Evolutionary conservation across 2,113 vertebrate genomes (phyloP).

Genomic region (Empidonax traillii): DNA sequence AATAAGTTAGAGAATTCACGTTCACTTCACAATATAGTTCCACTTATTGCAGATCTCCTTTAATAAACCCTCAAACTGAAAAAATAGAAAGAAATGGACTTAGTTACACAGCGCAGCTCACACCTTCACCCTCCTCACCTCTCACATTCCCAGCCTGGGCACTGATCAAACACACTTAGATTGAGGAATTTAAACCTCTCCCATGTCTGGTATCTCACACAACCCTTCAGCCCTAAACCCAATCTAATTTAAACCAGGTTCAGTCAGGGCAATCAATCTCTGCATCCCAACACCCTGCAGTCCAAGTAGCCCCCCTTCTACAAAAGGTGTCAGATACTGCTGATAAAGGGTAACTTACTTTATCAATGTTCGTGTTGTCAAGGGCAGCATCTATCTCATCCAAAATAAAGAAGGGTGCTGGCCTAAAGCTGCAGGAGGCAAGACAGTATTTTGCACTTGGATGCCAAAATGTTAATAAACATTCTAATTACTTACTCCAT

Average conservation of each 20-base stretch:
- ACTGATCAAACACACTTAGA: neutral
- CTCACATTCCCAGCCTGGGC: neutral
- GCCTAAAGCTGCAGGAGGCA: constrained; percentile 81
- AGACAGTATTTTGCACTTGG: neutral
- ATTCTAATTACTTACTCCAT: neutral
- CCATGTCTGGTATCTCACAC: neutral
- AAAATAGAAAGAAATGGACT: neutral
- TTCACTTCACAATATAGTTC: neutral
- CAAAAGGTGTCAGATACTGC: neutral
- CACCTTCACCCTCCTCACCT: neutral
- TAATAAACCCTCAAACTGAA: neutral
- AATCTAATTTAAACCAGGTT: neutral
- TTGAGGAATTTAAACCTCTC: neutral
- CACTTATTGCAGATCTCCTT: neutral
- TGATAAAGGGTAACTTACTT: constrained; percentile 68
- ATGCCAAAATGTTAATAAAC: neutral
- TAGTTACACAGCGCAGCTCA: neutral
- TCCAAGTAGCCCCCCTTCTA: neutral
- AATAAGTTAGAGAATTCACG: neutral
- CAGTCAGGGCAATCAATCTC: neutral
- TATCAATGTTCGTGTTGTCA: constrained; percentile 93
- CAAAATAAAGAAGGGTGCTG: constrained; percentile 91
- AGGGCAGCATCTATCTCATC: constrained; percentile 96
- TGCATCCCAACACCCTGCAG: neutral
- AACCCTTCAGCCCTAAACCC: neutral